A percentile compares a stretch with the other conserved stretches of the same genome.
These are phyloP conservation scores for Eretmocerus hayati DNA, from an alignment of 2,888 invertebrate species.

Conservation along the genomic window DNA sequence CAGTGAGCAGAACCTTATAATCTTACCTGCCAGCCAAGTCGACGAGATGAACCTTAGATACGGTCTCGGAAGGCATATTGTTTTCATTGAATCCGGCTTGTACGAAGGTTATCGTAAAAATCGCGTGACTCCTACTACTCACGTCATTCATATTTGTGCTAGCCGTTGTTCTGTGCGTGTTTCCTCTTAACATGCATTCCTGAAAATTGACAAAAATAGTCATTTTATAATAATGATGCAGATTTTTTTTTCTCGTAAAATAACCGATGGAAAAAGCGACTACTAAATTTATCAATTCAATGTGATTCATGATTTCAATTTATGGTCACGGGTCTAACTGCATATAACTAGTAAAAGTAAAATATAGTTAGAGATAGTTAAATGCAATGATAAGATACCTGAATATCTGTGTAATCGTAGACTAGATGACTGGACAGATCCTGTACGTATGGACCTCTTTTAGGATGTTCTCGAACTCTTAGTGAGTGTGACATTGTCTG, in stretches of 20 bases:
- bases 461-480: constrained; percentile 73
- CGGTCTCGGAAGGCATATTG: constrained; percentile 83
- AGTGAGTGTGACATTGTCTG: constrained; percentile 61
- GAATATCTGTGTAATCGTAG: constrained; percentile 78
- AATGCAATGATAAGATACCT: too few species aligned
- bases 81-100: constrained; percentile 72
- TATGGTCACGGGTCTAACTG: too few species aligned
- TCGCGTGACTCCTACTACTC: constrained; percentile 85
- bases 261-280: too few species aligned
- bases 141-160: constrained; percentile 90
- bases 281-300: too few species aligned
- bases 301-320: too few species aligned
- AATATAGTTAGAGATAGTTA: too few species aligned
- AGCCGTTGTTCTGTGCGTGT: constrained; percentile 76
- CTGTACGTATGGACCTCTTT: constrained; percentile 77
- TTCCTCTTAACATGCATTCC: constrained; percentile 74
- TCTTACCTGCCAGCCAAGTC: constrained; percentile 78
- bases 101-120: constrained; percentile 84
- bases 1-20: too few species aligned
- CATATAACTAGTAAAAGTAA: too few species aligned
- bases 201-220: too few species aligned
- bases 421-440: constrained; percentile 79
- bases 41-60: constrained; percentile 82
- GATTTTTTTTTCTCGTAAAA: too few species aligned
- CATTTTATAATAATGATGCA: too few species aligned